These are phyloP conservation scores for Mamestra brassicae DNA, from an alignment of 2,888 invertebrate genomes.

Conservation along the genomic window DNA sequence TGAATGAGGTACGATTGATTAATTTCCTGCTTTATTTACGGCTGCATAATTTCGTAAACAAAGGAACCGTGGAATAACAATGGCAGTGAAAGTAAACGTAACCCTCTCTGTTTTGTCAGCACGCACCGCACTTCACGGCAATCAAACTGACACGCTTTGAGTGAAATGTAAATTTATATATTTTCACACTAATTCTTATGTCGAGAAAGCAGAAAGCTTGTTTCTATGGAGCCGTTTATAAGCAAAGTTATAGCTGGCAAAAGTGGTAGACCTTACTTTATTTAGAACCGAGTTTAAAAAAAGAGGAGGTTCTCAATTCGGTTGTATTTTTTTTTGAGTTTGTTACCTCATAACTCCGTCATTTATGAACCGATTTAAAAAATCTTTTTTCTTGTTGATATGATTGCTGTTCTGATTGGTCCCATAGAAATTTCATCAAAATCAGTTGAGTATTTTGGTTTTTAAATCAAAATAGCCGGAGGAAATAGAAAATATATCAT, in stretches of 20 bases:
- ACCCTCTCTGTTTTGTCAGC: slow-evolving; percentile 73
- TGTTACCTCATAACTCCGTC: too few species aligned
- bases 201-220: slow-evolving; percentile 16
- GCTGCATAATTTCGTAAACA: slow-evolving; percentile 73
- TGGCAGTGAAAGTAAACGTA: slow-evolving; percentile 68
- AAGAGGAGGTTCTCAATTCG: too few species aligned
- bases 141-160: slow-evolving; percentile 66
- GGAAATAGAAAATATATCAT: too few species aligned
- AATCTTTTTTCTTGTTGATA: too few species aligned
- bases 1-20: slow-evolving; percentile 66
- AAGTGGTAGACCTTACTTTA: not conserved
- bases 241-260: not conserved
- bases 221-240: not conserved
- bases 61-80: slow-evolving; percentile 72
- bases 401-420: too few species aligned
- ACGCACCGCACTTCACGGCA: slow-evolving; percentile 73
- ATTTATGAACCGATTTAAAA: too few species aligned
- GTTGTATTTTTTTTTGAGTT: too few species aligned
- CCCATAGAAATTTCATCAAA: too few species aligned
- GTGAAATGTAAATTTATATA: slow-evolving; percentile 60
- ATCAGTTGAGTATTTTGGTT: too few species aligned
- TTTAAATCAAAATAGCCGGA: too few species aligned
- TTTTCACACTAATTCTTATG: slow-evolving; percentile 50
- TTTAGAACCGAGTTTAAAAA: not conserved
- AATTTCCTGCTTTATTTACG: slow-evolving; percentile 74